phyloP scores from a whole-genome alignment of 2,113 vertebrate genomes.

The Zapornia atra region DNA sequence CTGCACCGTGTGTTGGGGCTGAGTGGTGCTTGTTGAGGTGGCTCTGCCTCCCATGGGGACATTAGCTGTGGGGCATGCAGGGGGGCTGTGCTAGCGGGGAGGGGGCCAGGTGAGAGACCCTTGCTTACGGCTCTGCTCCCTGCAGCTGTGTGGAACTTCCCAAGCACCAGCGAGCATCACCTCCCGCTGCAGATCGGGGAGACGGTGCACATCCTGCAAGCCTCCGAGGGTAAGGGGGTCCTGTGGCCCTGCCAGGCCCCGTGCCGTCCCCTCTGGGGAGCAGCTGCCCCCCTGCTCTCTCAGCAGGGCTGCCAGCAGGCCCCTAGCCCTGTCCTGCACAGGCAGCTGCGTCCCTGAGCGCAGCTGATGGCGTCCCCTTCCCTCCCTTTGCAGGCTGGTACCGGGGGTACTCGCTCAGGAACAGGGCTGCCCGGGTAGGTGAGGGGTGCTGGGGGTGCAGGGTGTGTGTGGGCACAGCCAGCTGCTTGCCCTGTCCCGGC shows the following conservation, averaged over 20 bases:
- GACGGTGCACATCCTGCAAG: constrained; percentile 55
- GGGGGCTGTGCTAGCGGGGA: neutral
- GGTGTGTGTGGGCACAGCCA: accelerated
- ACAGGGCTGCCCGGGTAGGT: constrained; percentile 55
- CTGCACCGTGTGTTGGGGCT: accelerated
- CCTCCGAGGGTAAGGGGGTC: constrained; percentile 22
- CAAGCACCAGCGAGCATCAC: constrained; percentile 37
- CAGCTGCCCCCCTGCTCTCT: too few species aligned
- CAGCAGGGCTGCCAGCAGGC: too few species aligned
- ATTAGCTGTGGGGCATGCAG: accelerated
- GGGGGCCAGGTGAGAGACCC: neutral
- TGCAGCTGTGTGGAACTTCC: constrained; percentile 61
- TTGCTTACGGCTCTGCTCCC: neutral
- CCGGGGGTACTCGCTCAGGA: constrained; percentile 49
- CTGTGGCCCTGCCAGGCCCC: accelerated
- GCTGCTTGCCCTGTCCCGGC: neutral
- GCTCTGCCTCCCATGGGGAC: neutral
- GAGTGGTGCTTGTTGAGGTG: accelerated
- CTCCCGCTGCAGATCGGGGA: constrained; percentile 63
- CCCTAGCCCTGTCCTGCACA: accelerated
- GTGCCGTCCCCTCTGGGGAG: neutral
- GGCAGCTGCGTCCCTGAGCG: neutral
- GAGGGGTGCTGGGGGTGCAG: neutral
- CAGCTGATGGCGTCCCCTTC: accelerated
- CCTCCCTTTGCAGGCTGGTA: constrained; percentile 57